Evolutionary conservation across 35 echinoderm and acorn worm species (phyloP), one percentile per base, ranked within the genome.

Genomic region (Ophiothrix spiculata): DNA sequence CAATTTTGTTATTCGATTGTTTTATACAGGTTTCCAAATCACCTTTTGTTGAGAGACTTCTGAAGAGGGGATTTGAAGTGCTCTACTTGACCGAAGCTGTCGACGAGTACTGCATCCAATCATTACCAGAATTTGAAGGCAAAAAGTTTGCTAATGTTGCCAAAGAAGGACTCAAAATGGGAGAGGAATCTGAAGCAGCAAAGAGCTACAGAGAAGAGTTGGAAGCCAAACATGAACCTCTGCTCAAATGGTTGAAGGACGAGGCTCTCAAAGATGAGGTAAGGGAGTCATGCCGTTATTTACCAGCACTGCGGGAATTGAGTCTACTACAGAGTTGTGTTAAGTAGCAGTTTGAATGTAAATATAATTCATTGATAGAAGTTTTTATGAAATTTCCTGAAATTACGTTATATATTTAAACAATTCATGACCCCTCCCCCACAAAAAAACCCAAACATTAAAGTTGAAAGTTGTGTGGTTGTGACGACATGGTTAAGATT

Each of bases 131-230:
- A 77, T 98, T 91, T 94, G 95, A 98, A 54, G 95, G 95, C 35
- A 98, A 98, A 79, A 97, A 98, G 76, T 98, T 98, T 89, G 92
- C 94, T 78, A 98, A 98, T 36, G 92, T 94, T 37, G 95, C 95
- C 76, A 94, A 98, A 83, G 95, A 98, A 79, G 95, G 92, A 29
- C 81, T 98, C 36, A 91, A 85, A 69, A 56, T 98, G 25, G 91
- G 81, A 33, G 95, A 94, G 40, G 88, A 98, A 77, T 98, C 95
- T 0, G 95, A 98, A 14, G 90, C 90, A 75, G 81, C 89, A 38
- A 98, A 94, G 36, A 88, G 86, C 31, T 85, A 86, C 29, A 77
- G 85, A 34, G 95, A 98, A 63, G 92, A 98, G 81, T 33, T 89
- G 31, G 95, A 98, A 60, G 90, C 87, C n/a, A 87, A 97, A 77